Base-by-base conservation (phyloP, 2,888 invertebrate genomes). In the Agrotis exclamationis region DNA sequence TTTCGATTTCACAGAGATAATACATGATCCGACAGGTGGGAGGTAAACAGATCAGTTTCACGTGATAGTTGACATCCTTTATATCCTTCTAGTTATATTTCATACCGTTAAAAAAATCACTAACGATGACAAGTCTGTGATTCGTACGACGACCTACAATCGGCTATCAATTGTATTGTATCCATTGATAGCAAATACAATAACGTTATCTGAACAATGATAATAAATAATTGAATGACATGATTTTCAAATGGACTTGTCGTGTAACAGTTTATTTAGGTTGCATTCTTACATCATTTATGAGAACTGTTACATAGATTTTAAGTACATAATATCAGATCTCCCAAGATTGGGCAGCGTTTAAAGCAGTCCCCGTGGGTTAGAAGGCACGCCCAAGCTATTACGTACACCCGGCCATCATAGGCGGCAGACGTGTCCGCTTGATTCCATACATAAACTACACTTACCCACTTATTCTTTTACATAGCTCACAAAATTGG, bases 381-480 rank as follows among this genome's bases (percentile, higher is more conserved):
- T 79, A 75, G 79, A 73, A 72, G 75, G 63, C 75, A 72, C 82
- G 71, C 79, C 79, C 72, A 56, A 44, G 66, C 84, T 69, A 76
- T 84, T 83, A 84, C 74, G 64, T 67, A 60, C 84, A 79, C 63
- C 74, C 66, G 79, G 64, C 63, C 68, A 69, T 59, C 74, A 60
- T 63, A 64, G 76, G 65, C 64, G 76, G 56, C 72, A 79, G 75
- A 69, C 79, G 74, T 68, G 64, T 70, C 58, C 58, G 73, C 70
- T 72, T 73, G 54, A 71, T 74, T 74, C 56, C 60, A 75, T 63
- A 72, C 80, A 83, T 83, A 75, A 83, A 68, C 57, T 71, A 79
- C 75, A 79, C 75, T 66, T 57, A 53, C 65, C 79, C 48, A 65
- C 68, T 82, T 78, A 82, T 79, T 79, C 65, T 79, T 80, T 68